Percentiles rank a stretch among this genome's conserved stretches.
Evolutionary conservation across 2,888 invertebrate species (phyloP).

Genomic region (Ctena decussata): DNA sequence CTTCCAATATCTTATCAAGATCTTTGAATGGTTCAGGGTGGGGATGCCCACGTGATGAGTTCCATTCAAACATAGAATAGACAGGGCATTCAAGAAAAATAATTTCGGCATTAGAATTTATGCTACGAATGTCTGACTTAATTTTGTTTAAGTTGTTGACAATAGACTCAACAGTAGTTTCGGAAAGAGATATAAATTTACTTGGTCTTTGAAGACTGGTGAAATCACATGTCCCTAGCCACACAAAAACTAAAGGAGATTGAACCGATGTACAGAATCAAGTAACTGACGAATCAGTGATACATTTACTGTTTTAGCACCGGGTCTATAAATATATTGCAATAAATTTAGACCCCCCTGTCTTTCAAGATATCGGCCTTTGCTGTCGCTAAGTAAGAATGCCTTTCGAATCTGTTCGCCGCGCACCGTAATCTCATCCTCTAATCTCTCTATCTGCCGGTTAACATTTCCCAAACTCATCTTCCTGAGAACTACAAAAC

Average conservation of each 20-base stretch:
- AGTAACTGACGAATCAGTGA: background rate
- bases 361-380: background rate
- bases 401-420: background rate
- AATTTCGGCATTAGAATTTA: background rate
- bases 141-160: background rate
- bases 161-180: background rate
- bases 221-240: conserved; percentile 19
- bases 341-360: background rate
- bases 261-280: background rate
- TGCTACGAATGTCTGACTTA: background rate
- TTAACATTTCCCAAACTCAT: background rate
- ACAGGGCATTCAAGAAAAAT: conserved; percentile 8
- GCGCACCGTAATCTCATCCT: background rate
- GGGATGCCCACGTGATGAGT: background rate
- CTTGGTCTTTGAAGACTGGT: background rate
- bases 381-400: conserved; percentile 10
- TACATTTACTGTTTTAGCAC: background rate
- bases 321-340: background rate
- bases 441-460: conserved; percentile 9
- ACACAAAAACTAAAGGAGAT: background rate
- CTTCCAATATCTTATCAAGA: background rate
- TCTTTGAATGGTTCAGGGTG: background rate
- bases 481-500: background rate
- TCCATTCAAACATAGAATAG: background rate
- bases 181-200: background rate